These are phyloP conservation scores for Sesamia inferens DNA, from an alignment of 2,888 invertebrate genomes.

Conservation along the genomic window DNA sequence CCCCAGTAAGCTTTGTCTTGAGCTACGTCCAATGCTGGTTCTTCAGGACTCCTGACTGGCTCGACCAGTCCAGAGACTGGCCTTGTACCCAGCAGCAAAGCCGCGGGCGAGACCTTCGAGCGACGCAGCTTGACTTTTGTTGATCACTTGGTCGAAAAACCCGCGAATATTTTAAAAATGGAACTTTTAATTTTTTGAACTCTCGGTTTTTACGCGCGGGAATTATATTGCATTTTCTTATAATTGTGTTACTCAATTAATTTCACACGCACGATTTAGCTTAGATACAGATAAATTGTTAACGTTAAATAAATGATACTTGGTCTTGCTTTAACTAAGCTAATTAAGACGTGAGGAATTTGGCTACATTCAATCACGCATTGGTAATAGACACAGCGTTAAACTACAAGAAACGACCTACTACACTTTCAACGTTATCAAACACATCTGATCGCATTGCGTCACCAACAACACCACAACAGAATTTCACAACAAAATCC, in stretches of 20 bases:
- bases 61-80: slow-evolving; percentile 88
- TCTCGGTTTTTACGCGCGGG: slow-evolving; percentile 16
- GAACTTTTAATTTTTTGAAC: slow-evolving; percentile 19
- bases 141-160: slow-evolving; percentile 54
- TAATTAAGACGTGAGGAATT: slow-evolving; percentile 49
- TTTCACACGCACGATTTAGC: neutral
- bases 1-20: slow-evolving; percentile 89
- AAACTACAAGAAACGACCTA: slow-evolving; percentile 71
- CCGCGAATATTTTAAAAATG: slow-evolving; percentile 45
- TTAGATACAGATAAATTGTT: neutral
- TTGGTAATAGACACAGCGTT: slow-evolving; percentile 69
- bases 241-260: neutral
- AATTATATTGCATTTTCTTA: neutral
- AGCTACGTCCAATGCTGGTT: slow-evolving; percentile 87
- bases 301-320: neutral
- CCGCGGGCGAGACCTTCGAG: slow-evolving; percentile 87
- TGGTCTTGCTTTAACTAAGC: slow-evolving; percentile 31
- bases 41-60: slow-evolving; percentile 86
- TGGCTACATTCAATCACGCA: slow-evolving; percentile 64
- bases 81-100: slow-evolving; percentile 90
- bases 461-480: slow-evolving; percentile 64
- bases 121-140: slow-evolving; percentile 85
- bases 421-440: slow-evolving; percentile 71
- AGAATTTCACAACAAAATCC: slow-evolving; percentile 48
- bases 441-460: slow-evolving; percentile 82